Base-by-base conservation (phyloP, 2,113 vertebrate genomes). In the Phycodurus eques region DNA sequence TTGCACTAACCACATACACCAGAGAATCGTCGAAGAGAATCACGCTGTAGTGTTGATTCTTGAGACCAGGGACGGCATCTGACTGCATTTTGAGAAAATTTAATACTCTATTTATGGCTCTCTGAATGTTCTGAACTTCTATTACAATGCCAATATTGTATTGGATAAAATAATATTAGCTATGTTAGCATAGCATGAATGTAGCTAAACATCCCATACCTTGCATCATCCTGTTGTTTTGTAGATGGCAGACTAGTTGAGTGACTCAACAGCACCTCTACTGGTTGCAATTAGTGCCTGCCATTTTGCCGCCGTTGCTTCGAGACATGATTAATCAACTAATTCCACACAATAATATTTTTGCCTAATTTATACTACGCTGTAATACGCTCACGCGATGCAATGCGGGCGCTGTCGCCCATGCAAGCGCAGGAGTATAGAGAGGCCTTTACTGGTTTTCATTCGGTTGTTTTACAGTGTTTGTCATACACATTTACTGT, bases 1-100 rank as follows among this genome's bases (percentile, higher is more conserved):
- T 43, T 39, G 60, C 73, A 72, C 66, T 27, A 71, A 59, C 22
- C 8, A 27, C 59, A 60, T 15, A 66, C 15, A 66, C n/a, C 12
- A 14, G 63, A 47, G 22, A 22, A 49, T 47, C 39, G 64, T 66
- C 64, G 47, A 27, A 12, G 22, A 47, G 22, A 66, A 17, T 66
- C 22, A 69, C 43, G n/a, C 46, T 66, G 67, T 31, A 17, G 46
- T 67, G 56, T 60, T 46, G 68, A 77, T 77, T 82, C 81, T 80
- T 64, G 76, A 62, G 46, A 47, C 13, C 2, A 66, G 22, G 44
- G 22, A 31, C 0, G 11, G 20, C 42, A 27, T 31, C 22, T 47
- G 22, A 66, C 44, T 27, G 17, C 8, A 22, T 31, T 66, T 15
- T 13, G 8, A 27, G 20, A 19, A 61, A 61, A 60, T 33, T 5